Conservation (phyloP, 2,888 invertebrate species). For the Lepidocyrtoides sp. region DNA sequence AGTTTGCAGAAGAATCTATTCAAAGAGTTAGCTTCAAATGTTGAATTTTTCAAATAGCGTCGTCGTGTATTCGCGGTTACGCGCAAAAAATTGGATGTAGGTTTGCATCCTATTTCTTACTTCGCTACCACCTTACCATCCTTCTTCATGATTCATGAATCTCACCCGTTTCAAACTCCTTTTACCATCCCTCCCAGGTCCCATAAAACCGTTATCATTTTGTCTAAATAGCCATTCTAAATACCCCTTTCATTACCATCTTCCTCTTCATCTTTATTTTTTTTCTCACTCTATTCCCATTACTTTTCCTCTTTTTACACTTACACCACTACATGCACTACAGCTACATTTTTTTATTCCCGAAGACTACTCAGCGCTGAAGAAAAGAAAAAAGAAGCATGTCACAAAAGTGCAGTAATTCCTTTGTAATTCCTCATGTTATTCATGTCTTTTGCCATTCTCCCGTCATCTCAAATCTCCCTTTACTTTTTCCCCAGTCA, state of each 20-base stretch:
- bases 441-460: neutral
- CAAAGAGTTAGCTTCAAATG: no score
- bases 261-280: conserved; percentile 76
- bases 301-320: neutral
- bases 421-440: conserved; percentile 51
- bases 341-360: no score
- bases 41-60: no score
- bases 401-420: no score
- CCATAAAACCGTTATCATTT: conserved; percentile 85
- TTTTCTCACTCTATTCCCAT: neutral
- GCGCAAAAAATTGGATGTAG: no score
- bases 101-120: no score
- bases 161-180: conserved; percentile 7
- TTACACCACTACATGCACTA: no score
- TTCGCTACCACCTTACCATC: neutral
- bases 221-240: conserved; percentile 84
- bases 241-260: conserved; percentile 39
- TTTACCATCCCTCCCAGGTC: conserved; percentile 68
- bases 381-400: neutral
- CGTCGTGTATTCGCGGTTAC: no score
- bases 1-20: no score
- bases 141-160: neutral
- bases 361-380: neutral
- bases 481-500: neutral
- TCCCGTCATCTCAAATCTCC: neutral